Evolutionary conservation across 1,140 invertebrate genomes (phyloP).

Genomic region (Brachionus asplanchnoidis): DNA sequence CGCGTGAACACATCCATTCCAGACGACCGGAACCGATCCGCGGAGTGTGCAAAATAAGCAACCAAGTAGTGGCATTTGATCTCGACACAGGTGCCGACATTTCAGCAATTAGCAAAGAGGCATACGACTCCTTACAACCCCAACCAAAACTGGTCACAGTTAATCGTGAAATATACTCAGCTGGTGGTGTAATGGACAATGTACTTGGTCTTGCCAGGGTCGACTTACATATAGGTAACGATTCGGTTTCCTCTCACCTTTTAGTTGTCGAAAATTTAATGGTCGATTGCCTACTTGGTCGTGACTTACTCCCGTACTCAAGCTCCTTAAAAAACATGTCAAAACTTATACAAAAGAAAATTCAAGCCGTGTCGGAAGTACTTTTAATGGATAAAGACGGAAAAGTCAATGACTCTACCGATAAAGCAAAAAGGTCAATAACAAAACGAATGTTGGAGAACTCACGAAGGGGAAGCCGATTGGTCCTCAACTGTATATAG

Average conservation of each 20-base stretch:
- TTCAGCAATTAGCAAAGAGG: background rate
- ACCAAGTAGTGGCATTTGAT: background rate
- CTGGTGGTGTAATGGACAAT: background rate
- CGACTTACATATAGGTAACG: background rate
- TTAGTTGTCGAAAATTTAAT: background rate
- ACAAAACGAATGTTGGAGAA: too few species aligned
- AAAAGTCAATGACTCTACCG: too few species aligned
- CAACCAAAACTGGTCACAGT: background rate
- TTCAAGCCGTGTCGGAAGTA: too few species aligned
- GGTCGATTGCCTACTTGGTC: too few species aligned
- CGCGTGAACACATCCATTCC: background rate
- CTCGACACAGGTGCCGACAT: background rate
- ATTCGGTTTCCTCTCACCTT: background rate
- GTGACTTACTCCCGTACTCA: too few species aligned
- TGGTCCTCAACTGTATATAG: background rate
- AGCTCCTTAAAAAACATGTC: too few species aligned
- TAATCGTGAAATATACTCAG: background rate
- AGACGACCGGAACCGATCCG: background rate
- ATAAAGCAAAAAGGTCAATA: too few species aligned
- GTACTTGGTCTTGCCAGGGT: background rate
- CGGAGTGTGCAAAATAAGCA: background rate
- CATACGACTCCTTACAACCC: background rate
- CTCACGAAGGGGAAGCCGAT: background rate
- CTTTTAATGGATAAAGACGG: too few species aligned
- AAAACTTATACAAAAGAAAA: too few species aligned